phyloP scores from a whole-genome alignment of 2,113 vertebrate species.

The Silurus meridionalis region DNA sequence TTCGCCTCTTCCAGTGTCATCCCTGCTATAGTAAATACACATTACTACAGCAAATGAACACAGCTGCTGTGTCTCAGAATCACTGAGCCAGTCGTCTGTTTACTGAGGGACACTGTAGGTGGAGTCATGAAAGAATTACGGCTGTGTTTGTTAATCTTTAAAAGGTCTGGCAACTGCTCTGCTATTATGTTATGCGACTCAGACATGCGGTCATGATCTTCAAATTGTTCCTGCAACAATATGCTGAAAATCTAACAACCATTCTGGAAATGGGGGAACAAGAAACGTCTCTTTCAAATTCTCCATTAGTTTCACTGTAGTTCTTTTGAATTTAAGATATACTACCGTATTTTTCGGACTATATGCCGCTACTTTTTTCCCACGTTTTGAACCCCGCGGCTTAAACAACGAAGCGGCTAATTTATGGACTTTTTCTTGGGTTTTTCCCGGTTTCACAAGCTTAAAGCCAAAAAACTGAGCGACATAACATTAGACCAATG shows the following conservation, averaged over 20 bases:
- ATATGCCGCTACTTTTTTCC: too few species aligned
- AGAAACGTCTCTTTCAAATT: neutral
- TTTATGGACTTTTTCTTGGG: too few species aligned
- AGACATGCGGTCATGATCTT: neutral
- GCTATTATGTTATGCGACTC: neutral
- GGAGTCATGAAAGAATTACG: slow-evolving; percentile 12
- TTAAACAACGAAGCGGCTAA: too few species aligned
- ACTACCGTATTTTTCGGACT: neutral
- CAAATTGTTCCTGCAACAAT: neutral
- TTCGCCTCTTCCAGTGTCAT: neutral
- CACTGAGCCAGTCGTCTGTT: neutral
- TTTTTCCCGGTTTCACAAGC: too few species aligned
- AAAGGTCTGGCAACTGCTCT: neutral
- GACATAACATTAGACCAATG: too few species aligned
- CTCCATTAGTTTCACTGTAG: neutral
- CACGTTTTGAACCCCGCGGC: too few species aligned
- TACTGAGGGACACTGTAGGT: neutral
- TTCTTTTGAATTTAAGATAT: neutral
- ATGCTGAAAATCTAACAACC: too few species aligned
- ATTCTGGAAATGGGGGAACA: neutral
- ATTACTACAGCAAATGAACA: neutral
- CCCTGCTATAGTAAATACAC: neutral
- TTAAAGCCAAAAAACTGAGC: too few species aligned
- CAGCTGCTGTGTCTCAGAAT: neutral
- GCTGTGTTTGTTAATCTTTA: neutral